These are phyloP conservation scores for Tokudaia muenninki DNA, from an alignment of 2,797 vertebrate species.

Conservation along the genomic window DNA sequence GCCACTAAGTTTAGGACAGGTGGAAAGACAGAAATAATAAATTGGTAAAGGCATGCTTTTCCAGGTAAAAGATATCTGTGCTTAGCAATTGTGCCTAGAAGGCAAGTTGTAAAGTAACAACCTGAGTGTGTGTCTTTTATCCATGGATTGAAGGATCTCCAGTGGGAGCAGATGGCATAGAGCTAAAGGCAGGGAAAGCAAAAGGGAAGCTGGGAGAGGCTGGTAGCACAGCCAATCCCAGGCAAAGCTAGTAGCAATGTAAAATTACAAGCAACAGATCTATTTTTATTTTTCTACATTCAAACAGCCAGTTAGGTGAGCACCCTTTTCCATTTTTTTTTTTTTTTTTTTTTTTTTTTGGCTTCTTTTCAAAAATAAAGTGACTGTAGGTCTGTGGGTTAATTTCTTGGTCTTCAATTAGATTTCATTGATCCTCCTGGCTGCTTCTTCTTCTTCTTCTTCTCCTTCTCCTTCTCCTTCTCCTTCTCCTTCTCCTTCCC, in stretches of 20 bases:
- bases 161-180: background rate
- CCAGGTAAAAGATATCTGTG: background rate
- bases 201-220: background rate
- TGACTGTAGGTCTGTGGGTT: background rate
- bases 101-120: background rate
- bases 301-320: no score
- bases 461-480: no score
- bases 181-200: background rate
- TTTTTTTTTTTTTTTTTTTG: background rate
- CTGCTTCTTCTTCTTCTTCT: no score
- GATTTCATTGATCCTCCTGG: background rate
- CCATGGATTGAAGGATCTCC: background rate
- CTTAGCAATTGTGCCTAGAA: background rate
- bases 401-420: background rate
- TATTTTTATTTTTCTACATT: no score
- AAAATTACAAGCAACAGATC: background rate
- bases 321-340: no score
- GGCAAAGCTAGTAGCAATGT: no score
- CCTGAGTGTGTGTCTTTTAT: background rate
- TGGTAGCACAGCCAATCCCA: background rate
- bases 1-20: background rate
- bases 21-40: background rate
- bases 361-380: background rate
- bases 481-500: no score
- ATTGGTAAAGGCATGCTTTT: background rate